A percentile compares a stretch with the other conserved stretches of the same genome.
Conservation (phyloP, 1,140 invertebrate species). For the Temnothorax curvispinosus region DNA sequence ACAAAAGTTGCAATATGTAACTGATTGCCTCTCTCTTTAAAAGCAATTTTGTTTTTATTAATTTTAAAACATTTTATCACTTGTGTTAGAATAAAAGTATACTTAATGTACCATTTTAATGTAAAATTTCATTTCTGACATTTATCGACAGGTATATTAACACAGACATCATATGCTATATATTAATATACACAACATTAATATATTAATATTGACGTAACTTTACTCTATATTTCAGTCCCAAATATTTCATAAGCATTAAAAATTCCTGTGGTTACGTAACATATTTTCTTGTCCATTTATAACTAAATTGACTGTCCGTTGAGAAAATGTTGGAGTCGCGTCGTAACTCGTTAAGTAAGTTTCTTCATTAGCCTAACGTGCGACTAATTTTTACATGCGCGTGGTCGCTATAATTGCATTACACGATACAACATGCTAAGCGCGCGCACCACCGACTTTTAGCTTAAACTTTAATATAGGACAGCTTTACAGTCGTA, state of each 20-base stretch:
- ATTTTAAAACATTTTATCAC: conserved; percentile 42
- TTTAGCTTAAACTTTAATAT: conserved; percentile 34
- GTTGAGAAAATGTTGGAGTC: conserved; percentile 16
- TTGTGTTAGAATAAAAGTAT: conserved; percentile 5
- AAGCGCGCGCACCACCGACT: conserved; percentile 26
- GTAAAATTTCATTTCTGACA: conserved; percentile 24
- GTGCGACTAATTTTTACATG: conserved; percentile 53
- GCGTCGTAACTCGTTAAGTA: conserved; percentile 44
- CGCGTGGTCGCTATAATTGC: conserved; percentile 24
- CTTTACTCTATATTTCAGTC: neutral
- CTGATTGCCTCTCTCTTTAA: neutral
- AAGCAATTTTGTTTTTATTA: conserved; percentile 34
- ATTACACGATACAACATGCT: conserved; percentile 27
- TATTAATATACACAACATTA: neutral
- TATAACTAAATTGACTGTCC: neutral
- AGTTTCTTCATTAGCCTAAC: conserved; percentile 54
- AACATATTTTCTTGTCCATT: conserved; percentile 33
- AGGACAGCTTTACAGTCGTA: conserved; percentile 1
- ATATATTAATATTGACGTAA: conserved; percentile 15
- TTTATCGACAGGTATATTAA: conserved; percentile 15
- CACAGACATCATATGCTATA: neutral
- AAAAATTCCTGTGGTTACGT: conserved; percentile 2
- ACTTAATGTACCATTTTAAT: conserved; percentile 19
- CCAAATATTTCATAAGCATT: neutral
- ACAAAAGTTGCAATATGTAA: neutral